Evolutionary conservation across 2,797 vertebrate species (phyloP), one percentile per base, ranked within the genome.

Genomic region (Malurus leucopterus): DNA sequence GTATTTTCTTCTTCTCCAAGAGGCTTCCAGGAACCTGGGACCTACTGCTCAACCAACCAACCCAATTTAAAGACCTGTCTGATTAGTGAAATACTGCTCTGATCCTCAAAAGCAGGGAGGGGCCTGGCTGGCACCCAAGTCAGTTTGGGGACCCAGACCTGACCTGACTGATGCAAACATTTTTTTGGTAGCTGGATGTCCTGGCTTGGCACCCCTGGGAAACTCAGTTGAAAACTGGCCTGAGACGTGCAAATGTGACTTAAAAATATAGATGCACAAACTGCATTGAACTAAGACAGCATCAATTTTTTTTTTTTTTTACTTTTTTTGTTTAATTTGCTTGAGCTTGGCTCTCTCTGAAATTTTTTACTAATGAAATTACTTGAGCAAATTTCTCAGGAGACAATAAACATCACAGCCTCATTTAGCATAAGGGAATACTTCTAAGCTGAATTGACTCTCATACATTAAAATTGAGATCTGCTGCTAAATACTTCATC

Each of bases 281-380:
- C 23, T 26, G 8, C 61, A 44, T 16, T 71, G 61, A 88, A 49
- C 15, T 65, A 82, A 80, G 36, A 54, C n/a, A 38, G 59, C 51
- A 64, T 18, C 24, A 30, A 24, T 23, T 43, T 49, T 5, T 50
- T 8, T 19, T 21, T 47, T 15, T n/a, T 2, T n/a, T 24, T 14
- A 36, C 3, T 30, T 30, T 47, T 47, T 41, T 29, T 41, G 4
- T 67, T 18, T 23, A 21, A 21, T 65, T 92, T 86, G 23, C 34
- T 23, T 76, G 53, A 63, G 54, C 64, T 89, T 10, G 4, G 50
- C 65, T 91, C 41, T 72, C 80, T 34, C 51, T 40, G 46, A 86
- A 93, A 36, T 90, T 49, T 78, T 74, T 90, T 24, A 49, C 73
- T 95, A 87, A 88, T 89, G 62, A 92, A 93, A 93, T 94, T 91